A percentile compares a stretch with the other conserved stretches of the same genome.
phyloP scores from a whole-genome alignment of 2,888 invertebrate species.

The Cerastis rubricosa region DNA sequence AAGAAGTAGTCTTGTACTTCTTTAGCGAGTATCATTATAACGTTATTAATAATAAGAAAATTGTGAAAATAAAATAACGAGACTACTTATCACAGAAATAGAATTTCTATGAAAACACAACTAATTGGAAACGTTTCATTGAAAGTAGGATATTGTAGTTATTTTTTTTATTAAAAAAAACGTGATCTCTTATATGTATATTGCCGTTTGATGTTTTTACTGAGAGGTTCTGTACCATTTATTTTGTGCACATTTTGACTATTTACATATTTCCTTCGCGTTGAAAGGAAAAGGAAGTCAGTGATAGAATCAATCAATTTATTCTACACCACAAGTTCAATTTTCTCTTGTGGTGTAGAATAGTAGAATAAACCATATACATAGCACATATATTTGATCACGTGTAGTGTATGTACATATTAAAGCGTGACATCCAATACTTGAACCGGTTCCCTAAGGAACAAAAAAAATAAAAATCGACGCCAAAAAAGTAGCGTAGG shows the following conservation, averaged over 20 bases:
- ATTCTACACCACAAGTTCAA: too few relatives aligned
- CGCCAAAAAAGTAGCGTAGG: conserved; percentile 58
- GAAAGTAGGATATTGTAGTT: conserved; percentile 24
- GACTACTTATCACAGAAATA: conserved; percentile 53
- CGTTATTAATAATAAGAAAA: conserved; percentile 19
- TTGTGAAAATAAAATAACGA: conserved; percentile 36
- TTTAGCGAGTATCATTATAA: conserved; percentile 34
- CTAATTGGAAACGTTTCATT: conserved; percentile 49
- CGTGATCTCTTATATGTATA: background rate
- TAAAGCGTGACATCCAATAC: background rate
- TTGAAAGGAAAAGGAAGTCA: background rate
- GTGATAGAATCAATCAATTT: too few relatives aligned
- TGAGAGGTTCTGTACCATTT: conserved; percentile 11
- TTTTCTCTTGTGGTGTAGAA: background rate
- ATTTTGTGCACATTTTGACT: background rate
- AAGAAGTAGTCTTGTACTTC: conserved; percentile 46
- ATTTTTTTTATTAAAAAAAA: conserved; percentile 1
- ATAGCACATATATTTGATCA: background rate
- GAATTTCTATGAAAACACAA: conserved; percentile 35
- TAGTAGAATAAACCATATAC: background rate
- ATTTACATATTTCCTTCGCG: background rate
- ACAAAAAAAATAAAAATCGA: conserved; percentile 36
- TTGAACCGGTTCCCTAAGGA: conserved; percentile 9
- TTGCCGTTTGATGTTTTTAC: background rate
- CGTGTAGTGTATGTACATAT: background rate